Conservation (phyloP, 2,113 vertebrate genomes). For the Microtus ochrogaster region DNA sequence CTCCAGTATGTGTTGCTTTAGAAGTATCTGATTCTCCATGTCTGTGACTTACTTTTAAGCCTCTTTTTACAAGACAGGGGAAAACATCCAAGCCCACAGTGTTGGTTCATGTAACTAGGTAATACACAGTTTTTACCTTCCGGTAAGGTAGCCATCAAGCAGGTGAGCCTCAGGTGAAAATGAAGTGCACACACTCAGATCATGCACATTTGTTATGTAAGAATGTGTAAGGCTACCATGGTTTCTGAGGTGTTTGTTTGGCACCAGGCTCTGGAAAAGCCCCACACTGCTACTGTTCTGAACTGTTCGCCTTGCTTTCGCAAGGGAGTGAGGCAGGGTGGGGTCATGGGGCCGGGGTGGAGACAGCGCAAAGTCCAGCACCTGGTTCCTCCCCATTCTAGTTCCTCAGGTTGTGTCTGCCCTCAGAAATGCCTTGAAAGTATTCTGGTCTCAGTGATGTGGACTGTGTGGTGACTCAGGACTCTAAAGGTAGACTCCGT, state of each 20-base stretch:
- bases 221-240: slow-evolving; percentile 63
- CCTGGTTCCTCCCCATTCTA: background rate
- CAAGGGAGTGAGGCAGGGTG: background rate
- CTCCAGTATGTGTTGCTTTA: background rate
- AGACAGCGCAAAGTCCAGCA: no score
- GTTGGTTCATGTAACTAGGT: slow-evolving; percentile 38
- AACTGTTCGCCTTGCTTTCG: background rate
- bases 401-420: background rate
- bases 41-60: background rate
- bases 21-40: slow-evolving; percentile 4
- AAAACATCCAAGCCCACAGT: background rate
- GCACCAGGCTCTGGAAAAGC: slow-evolving; percentile 60
- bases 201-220: slow-evolving; percentile 21
- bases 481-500: background rate
- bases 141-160: slow-evolving; percentile 5
- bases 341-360: no score
- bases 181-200: background rate
- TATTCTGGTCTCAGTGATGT: background rate
- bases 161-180: background rate
- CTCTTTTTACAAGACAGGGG: background rate
- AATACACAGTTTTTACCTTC: slow-evolving; percentile 49
- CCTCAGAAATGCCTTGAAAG: background rate
- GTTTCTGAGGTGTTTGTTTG: slow-evolving; percentile 64
- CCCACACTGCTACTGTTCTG: background rate
- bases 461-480: background rate